phyloP scores from a whole-genome alignment of 2,888 invertebrate species.

The Cabera pusaria region DNA sequence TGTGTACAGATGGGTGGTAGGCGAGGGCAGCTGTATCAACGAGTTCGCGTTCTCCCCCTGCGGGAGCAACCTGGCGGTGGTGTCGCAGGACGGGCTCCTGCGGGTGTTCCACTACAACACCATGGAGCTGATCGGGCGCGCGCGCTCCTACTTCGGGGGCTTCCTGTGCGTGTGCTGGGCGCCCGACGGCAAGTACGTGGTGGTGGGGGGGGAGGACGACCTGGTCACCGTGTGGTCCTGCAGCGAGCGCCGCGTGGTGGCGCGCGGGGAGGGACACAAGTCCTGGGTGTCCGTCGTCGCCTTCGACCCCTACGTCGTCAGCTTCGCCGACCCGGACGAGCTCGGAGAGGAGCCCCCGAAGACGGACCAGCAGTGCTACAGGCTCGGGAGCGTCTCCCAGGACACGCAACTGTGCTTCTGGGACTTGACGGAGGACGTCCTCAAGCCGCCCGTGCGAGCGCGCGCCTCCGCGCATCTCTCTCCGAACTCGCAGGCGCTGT shows the following conservation, averaged over 20 bases:
- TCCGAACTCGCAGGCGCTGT: constrained; percentile 84
- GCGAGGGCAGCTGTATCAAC: constrained; percentile 94
- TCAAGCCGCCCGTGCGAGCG: constrained; percentile 86
- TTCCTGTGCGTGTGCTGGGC: constrained; percentile 99
- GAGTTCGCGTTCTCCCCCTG: constrained; percentile 99
- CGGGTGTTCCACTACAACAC: constrained; percentile 98
- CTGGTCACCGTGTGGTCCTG: constrained; percentile 98
- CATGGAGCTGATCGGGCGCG: constrained; percentile 97
- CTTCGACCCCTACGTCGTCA: constrained; percentile 94
- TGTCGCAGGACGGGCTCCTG: constrained; percentile 97
- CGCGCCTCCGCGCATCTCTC: constrained; percentile 20
- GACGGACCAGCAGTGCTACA: constrained; percentile 92
- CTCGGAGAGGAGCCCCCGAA: constrained; percentile 73
- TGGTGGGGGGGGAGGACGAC: constrained; percentile 99
- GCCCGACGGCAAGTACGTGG: constrained; percentile 96
- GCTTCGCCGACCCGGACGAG: constrained; percentile 86
- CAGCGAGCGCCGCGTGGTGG: constrained; percentile 95
- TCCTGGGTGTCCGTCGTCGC: constrained; percentile 99
- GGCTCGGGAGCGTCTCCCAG: constrained; percentile 97
- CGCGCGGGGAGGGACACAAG: constrained; percentile 98
- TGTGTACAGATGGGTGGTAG: constrained; percentile 93
- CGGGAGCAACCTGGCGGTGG: constrained; percentile 95
- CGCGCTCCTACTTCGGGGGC: constrained; percentile 98
- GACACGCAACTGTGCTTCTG: constrained; percentile 99
- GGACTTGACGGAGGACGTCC: constrained; percentile 98